Percentiles rank a stretch among this genome's conserved stretches.
These are phyloP conservation scores for Eupithecia centaureata DNA, from an alignment of 2,888 invertebrate species.

Conservation along the genomic window DNA sequence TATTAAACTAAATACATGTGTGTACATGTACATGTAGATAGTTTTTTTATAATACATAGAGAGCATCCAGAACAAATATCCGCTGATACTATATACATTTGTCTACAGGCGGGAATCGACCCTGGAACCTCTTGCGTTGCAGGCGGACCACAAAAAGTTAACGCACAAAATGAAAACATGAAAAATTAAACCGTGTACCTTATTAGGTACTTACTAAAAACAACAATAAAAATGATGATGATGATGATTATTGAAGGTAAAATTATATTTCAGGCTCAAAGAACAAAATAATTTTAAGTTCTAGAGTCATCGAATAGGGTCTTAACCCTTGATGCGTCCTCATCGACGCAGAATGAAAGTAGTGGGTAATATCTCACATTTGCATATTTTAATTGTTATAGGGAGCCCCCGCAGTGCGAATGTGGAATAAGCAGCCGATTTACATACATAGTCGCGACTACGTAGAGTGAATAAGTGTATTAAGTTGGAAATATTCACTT, in stretches of 20 bases:
- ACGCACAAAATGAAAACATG: too few relatives aligned
- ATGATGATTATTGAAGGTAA: background rate
- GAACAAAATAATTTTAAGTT: background rate
- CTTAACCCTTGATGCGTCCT: slow-evolving; percentile 61
- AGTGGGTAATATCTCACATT: slow-evolving; percentile 79
- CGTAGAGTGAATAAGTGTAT: background rate
- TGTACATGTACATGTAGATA: too few relatives aligned
- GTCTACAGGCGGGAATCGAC: too few relatives aligned
- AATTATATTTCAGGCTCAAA: background rate
- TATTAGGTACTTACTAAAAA: too few relatives aligned
- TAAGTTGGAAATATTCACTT: background rate
- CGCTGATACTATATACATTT: too few relatives aligned
- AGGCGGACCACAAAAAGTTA: too few relatives aligned
- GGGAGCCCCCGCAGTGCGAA: slow-evolving; percentile 64
- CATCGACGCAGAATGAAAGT: slow-evolving; percentile 77
- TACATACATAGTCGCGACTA: slow-evolving; percentile 69
- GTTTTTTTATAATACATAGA: too few relatives aligned
- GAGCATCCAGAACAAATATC: too few relatives aligned
- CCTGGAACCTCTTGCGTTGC: too few relatives aligned
- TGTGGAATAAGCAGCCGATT: slow-evolving; percentile 73
- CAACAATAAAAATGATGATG: too few relatives aligned
- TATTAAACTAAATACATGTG: too few relatives aligned
- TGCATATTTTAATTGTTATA: slow-evolving; percentile 83
- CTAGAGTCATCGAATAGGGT: slow-evolving; percentile 24
- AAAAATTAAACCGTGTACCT: too few relatives aligned